Evolutionary conservation across 2,113 vertebrate genomes (phyloP), one percentile per base, ranked within the genome.

Genomic region (Cichladusa arquata): DNA sequence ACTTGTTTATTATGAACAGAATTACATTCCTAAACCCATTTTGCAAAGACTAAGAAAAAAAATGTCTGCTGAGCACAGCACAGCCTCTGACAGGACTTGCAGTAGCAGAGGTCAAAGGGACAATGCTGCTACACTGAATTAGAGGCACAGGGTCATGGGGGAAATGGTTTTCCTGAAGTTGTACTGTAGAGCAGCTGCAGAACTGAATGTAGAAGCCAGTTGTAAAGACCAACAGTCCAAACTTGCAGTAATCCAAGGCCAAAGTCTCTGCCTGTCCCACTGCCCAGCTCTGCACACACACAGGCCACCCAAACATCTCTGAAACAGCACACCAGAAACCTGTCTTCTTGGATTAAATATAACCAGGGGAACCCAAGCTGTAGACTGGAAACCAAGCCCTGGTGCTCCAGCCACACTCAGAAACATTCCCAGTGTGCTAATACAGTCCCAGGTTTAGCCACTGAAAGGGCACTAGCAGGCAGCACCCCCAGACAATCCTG

Each of bases 121-220:
- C 10, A 36, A 56, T 62, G 44, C 36, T 91, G 62, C 83, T 88
- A 76, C 33, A 57, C 54, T 56, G 86, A 12, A 26, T 53, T 40
- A 77, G 36, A 71, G 64, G 47, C 42, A 48, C 17, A 34, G 0
- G 0, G 42, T 57, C 38, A 67, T 0, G 0, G 31, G 24, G 23
- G 25, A 77, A 74, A 64, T 26, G 13, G 11, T 69, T 85, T 82
- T 82, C 57, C 45, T 62, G 26, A 69, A 71, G 44, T 6, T 1
- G 3, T 28, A 58, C 53, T 15, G 6, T 11, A 51, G 24, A 74
- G 31, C 36, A 67, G 70, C 0, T 44, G 53, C 36, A 60, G 78
- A 87, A 66, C 12, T 60, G 57, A 48, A 74, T 8, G 4, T 3
- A 71, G 31, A 93, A 79, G 34, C 20, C 65, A n/a, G 5, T 5